These are phyloP conservation scores for Gila robusta DNA, from an alignment of 2,797 vertebrate species.

Conservation along the genomic window DNA sequence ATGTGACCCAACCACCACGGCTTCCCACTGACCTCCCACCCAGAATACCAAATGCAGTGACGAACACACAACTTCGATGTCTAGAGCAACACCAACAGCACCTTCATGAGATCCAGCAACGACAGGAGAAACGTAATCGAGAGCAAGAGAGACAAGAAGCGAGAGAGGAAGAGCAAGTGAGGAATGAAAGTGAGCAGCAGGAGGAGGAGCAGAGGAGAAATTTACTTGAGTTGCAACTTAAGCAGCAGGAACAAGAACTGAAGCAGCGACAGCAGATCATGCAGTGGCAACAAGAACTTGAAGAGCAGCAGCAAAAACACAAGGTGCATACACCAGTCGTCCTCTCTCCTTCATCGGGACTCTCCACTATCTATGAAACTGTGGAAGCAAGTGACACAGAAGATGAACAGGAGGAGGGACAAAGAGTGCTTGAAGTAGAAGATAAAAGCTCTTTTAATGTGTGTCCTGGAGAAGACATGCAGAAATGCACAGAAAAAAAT, in stretches of 20 bases:
- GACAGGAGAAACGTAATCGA: slow-evolving; percentile 71
- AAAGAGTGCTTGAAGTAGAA: slow-evolving; percentile 8
- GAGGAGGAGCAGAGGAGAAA: slow-evolving; percentile 65
- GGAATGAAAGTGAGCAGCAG: slow-evolving; percentile 64
- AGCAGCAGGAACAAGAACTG: slow-evolving; percentile 78
- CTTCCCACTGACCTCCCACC: slow-evolving; percentile 77
- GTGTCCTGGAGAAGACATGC: neutral
- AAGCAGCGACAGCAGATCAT: slow-evolving; percentile 79
- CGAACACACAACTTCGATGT: slow-evolving; percentile 76
- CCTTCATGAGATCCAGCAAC: slow-evolving; percentile 77
- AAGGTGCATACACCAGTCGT: slow-evolving; percentile 64
- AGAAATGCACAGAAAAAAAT: slow-evolving; percentile 50
- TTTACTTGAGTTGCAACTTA: slow-evolving; percentile 73
- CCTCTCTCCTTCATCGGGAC: slow-evolving; percentile 76
- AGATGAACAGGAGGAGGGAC: slow-evolving; percentile 50
- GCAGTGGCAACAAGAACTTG: slow-evolving; percentile 81
- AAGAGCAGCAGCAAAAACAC: slow-evolving; percentile 59
- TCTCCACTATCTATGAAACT: slow-evolving; percentile 89
- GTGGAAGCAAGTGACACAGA: slow-evolving; percentile 76
- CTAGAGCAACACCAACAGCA: slow-evolving; percentile 80
- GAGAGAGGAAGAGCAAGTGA: slow-evolving; percentile 66
- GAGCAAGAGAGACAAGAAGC: slow-evolving; percentile 38
- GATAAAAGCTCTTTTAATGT: slow-evolving; percentile 28
- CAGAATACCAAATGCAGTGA: slow-evolving; percentile 63
- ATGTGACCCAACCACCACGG: slow-evolving; percentile 54